Evolutionary conservation across 2,888 invertebrate species (phyloP), one percentile per base, ranked within the genome.

Genomic region (Ochropleura plecta): DNA sequence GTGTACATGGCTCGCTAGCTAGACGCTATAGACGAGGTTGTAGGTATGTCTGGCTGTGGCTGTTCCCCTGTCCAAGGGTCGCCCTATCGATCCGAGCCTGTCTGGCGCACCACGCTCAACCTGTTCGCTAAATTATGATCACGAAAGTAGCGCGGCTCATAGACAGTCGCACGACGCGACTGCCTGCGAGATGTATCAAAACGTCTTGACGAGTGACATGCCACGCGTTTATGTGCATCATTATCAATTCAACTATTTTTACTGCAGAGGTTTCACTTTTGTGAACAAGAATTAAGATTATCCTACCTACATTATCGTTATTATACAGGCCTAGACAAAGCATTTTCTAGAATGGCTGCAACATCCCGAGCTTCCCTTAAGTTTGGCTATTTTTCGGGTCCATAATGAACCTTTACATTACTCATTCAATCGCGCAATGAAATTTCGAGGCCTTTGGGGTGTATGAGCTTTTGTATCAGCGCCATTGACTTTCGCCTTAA

Each of bases 51-150:
- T 66, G 64, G 44, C 57, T 14, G 55, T 7, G 30, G 16, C 10
- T 51, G 72, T 49, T 44, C 63, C 85, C 85, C 65, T 78, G 76
- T 14, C 64, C 64, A 9, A 40, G 62, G 48, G 48, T 18, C 63
- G 63, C 59, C 64, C 59, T 74, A 86, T 86, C 86, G 86, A 86
- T 82, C 66, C 69, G 63, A 16, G 59, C 40, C 53, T 46, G 88
- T 86, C 86, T 87, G 81, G 86, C 59, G 10, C 42, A 20, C 8
- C n/a, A 59, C 30, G 57, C 20, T 44, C 49, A 72, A 63, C 69
- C 44, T n/a, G 68, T 71, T 55, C 59, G 57, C 46, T 57, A 20
- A 42, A 16, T 70, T 70, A 64, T 20, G 18, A n/a, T 42, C 66
- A 74, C 55, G 60, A 53, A 42, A 67, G 78, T 40, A 64, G 70